phyloP scores from a whole-genome alignment of 2,113 vertebrate genomes.

The Semnornis frantzii region DNA sequence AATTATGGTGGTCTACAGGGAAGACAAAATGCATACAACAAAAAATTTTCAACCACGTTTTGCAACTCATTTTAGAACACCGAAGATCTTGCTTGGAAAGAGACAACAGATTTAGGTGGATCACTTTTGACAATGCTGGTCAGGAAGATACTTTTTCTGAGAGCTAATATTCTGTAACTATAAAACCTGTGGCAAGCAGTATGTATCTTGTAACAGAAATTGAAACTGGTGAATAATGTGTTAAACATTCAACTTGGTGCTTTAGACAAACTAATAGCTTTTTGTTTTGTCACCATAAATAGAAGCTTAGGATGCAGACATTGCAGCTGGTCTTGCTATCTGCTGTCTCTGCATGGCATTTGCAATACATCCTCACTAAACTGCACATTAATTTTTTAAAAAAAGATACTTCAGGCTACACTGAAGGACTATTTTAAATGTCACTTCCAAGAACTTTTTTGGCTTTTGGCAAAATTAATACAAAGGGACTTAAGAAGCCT shows the following conservation, averaged over 20 bases:
- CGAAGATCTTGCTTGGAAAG: background rate
- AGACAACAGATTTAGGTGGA: background rate
- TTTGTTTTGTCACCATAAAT: background rate
- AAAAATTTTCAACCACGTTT: background rate
- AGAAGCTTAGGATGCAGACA: background rate
- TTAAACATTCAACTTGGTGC: background rate
- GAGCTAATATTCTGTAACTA: background rate
- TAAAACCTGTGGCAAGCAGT: background rate
- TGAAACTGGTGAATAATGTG: background rate
- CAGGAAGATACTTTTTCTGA: background rate
- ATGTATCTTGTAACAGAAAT: background rate
- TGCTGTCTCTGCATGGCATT: background rate
- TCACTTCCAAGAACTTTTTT: background rate
- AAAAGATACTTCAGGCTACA: background rate
- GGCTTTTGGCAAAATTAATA: background rate
- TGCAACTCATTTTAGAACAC: background rate
- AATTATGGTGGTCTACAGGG: background rate
- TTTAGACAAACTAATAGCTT: background rate
- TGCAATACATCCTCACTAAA: background rate
- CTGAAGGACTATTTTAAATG: background rate
- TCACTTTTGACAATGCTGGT: background rate
- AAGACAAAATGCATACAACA: background rate
- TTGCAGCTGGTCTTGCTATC: background rate
- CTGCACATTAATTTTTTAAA: background rate
- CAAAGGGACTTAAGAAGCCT: background rate